Percentiles rank a stretch among this genome's conserved stretches.
Conservation (phyloP, 2,888 invertebrate species). For the Trilocha varians region DNA sequence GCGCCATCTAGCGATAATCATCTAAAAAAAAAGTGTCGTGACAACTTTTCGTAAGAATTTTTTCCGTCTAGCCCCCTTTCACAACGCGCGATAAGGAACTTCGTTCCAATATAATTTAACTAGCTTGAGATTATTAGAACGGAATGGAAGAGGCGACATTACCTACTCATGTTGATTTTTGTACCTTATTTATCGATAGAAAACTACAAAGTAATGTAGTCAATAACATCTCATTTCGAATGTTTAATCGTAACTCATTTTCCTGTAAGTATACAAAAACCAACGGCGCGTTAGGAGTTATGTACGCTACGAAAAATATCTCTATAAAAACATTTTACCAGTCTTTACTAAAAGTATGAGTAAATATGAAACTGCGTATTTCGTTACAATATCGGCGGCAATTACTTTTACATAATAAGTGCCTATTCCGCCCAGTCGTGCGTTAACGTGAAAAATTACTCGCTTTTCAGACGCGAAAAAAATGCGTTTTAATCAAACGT, state of each 20-base stretch:
- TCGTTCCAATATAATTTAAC: too few relatives aligned
- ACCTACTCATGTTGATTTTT: too few relatives aligned
- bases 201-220: too few relatives aligned
- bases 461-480: slow-evolving; percentile 25
- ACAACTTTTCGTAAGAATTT: too few relatives aligned
- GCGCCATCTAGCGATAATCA: too few relatives aligned
- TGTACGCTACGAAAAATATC: not conserved
- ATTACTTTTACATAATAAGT: slow-evolving; percentile 22
- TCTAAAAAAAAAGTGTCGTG: too few relatives aligned
- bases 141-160: too few relatives aligned
- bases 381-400: slow-evolving; percentile 5
- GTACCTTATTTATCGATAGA: too few relatives aligned
- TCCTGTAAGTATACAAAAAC: not conserved
- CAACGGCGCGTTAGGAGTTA: not conserved
- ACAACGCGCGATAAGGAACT: too few relatives aligned
- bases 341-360: not conserved
- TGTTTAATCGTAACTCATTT: not conserved
- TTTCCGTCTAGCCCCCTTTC: too few relatives aligned
- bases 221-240: too few relatives aligned
- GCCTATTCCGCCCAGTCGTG: slow-evolving; percentile 26
- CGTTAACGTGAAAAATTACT: slow-evolving; percentile 41
- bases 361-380: not conserved
- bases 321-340: not conserved
- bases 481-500: slow-evolving; percentile 51
- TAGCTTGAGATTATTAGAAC: too few relatives aligned